Conservation (phyloP, 2,888 invertebrate species). For the Drosophila parthenogenetica region DNA sequence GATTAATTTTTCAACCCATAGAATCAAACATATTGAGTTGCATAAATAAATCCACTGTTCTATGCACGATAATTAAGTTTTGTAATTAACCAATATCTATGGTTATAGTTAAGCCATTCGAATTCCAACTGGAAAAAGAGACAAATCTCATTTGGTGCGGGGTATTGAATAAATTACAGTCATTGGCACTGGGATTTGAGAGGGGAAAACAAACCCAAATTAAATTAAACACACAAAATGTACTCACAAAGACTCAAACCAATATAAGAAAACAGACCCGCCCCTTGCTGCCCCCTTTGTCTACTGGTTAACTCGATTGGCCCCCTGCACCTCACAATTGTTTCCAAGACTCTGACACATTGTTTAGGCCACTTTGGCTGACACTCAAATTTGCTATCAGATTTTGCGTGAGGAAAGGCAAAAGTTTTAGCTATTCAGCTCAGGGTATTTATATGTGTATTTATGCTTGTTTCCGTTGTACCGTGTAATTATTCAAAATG, state of each 20-base stretch:
- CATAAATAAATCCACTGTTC: constrained; percentile 47
- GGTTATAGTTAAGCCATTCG: constrained; percentile 52
- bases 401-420: constrained; percentile 63
- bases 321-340: constrained; percentile 1
- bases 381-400: constrained; percentile 77
- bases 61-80: constrained; percentile 45
- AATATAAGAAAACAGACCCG: neutral
- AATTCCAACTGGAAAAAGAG: constrained; percentile 37
- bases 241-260: constrained; percentile 37
- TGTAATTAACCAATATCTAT: constrained; percentile 70
- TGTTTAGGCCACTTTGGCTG: constrained; percentile 74
- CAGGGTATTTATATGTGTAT: constrained; percentile 30
- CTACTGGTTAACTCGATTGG: neutral
- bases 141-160: constrained; percentile 1
- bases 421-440: constrained; percentile 39
- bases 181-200: constrained; percentile 34
- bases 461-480: constrained; percentile 18
- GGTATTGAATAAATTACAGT: constrained; percentile 60
- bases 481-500: constrained; percentile 3
- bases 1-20: neutral
- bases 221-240: constrained; percentile 51
- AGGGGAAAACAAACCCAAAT: constrained; percentile 34
- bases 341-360: constrained; percentile 48
- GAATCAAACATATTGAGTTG: neutral
- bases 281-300: neutral